Conservation (phyloP, 1,140 invertebrate species). For the Scaptomyza hsui region DNA sequence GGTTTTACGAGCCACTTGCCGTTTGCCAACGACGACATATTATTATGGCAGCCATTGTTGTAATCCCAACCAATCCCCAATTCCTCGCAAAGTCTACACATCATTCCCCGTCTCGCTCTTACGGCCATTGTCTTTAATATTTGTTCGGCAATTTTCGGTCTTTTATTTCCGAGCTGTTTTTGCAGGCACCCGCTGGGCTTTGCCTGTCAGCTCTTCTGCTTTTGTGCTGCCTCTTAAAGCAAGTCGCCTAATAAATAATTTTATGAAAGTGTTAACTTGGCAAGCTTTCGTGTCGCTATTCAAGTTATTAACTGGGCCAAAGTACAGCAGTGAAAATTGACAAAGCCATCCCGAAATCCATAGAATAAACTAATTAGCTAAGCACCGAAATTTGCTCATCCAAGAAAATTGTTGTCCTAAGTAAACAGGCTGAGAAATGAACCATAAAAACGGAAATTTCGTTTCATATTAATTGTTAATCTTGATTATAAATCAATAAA, state of each 20-base stretch:
- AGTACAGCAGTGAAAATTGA: background rate
- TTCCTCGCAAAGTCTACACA: slow-evolving; percentile 21
- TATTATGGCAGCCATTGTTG: slow-evolving; percentile 79
- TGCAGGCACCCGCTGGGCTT: slow-evolving; percentile 42
- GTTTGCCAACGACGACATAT: slow-evolving; percentile 68
- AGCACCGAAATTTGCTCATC: slow-evolving; percentile 41
- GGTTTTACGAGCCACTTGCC: slow-evolving; percentile 81
- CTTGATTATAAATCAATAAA: slow-evolving; percentile 1
- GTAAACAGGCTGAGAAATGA: slow-evolving; percentile 4
- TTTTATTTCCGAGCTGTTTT: slow-evolving; percentile 58
- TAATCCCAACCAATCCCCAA: slow-evolving; percentile 51
- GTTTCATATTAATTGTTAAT: slow-evolving; percentile 26
- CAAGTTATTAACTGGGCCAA: slow-evolving; percentile 59
- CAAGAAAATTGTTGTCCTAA: slow-evolving; percentile 35
- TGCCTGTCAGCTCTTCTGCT: slow-evolving; percentile 5
- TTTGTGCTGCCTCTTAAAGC: slow-evolving; percentile 43
- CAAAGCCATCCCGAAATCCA: slow-evolving; percentile 26
- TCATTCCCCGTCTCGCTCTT: slow-evolving; percentile 18
- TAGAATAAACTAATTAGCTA: slow-evolving; percentile 74
- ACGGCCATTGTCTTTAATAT: slow-evolving; percentile 70
- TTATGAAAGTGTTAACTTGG: slow-evolving; percentile 81
- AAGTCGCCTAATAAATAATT: slow-evolving; percentile 72
- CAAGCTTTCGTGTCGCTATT: slow-evolving; percentile 55
- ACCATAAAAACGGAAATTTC: background rate
- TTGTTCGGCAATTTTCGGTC: slow-evolving; percentile 66